Evolutionary conservation across 2,888 invertebrate genomes (phyloP).

Genomic region (Tridacna crocea): DNA sequence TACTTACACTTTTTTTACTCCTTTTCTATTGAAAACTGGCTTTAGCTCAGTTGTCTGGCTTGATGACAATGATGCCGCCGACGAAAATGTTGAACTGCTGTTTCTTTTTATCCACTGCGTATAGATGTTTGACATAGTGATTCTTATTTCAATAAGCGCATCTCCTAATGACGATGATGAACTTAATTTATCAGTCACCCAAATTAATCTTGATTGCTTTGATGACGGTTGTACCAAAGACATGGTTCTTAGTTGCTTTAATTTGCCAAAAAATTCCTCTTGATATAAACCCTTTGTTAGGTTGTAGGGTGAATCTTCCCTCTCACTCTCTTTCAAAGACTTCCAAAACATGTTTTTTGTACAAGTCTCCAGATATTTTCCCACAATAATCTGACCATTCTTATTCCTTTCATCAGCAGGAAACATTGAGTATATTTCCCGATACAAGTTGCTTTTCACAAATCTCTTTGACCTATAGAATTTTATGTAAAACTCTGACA

Average conservation of each 20-base stretch:
- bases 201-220: no score
- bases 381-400: neutral
- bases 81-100: no score
- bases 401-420: neutral
- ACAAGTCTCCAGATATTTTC: neutral
- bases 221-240: no score
- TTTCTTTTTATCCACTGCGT: no score
- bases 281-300: neutral
- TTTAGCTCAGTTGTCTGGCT: neutral
- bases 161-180: no score
- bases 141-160: no score
- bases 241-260: no score
- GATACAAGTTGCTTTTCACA: neutral
- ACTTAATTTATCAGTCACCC: no score
- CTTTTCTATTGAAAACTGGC: neutral
- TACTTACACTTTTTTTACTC: slow-evolving; percentile 19
- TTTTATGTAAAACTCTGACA: neutral
- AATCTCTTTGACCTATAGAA: neutral
- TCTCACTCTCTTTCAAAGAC: neutral
- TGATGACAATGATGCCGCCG: no score
- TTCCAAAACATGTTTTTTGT: slow-evolving; percentile 2
- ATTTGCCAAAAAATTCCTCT: no score
- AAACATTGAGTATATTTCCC: neutral
- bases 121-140: no score
- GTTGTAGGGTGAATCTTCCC: neutral